A percentile compares a stretch with the other conserved stretches of the same genome.
Conservation (phyloP, 2,113 vertebrate genomes). For the Emydocephalus ijimae region DNA sequence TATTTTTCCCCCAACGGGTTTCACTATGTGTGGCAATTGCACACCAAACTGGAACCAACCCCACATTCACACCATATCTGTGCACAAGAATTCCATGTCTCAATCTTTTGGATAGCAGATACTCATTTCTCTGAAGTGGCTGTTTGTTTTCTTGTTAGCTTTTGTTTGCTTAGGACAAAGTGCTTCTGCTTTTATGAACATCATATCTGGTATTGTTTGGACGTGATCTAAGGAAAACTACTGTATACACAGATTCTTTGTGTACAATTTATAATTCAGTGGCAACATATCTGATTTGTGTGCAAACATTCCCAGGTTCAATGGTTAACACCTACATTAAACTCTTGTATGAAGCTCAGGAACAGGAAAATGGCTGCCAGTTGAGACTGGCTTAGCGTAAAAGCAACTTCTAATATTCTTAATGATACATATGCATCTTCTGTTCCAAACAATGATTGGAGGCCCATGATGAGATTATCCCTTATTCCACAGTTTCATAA, state of each 20-base stretch:
- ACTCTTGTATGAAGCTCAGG: background rate
- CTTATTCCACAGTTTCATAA: background rate
- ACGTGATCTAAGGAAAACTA: background rate
- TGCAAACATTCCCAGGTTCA: background rate
- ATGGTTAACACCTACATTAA: background rate
- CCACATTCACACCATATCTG: background rate
- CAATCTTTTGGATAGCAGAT: background rate
- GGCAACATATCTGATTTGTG: background rate
- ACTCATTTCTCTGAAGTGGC: background rate
- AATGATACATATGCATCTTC: background rate
- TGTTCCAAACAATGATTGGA: background rate
- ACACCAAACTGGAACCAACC: background rate
- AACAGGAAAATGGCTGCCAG: background rate
- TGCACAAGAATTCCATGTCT: background rate
- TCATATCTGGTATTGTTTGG: background rate
- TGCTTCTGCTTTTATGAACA: background rate
- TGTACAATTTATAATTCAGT: background rate
- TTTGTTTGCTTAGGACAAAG: background rate
- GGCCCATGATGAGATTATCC: background rate
- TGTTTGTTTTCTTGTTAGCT: background rate
- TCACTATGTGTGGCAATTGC: background rate
- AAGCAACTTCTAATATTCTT: background rate
- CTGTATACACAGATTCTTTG: background rate
- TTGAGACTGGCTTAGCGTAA: background rate
- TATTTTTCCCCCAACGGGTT: background rate